phyloP scores from a whole-genome alignment of 2,113 vertebrate genomes.

The Collichthys lucidus region DNA sequence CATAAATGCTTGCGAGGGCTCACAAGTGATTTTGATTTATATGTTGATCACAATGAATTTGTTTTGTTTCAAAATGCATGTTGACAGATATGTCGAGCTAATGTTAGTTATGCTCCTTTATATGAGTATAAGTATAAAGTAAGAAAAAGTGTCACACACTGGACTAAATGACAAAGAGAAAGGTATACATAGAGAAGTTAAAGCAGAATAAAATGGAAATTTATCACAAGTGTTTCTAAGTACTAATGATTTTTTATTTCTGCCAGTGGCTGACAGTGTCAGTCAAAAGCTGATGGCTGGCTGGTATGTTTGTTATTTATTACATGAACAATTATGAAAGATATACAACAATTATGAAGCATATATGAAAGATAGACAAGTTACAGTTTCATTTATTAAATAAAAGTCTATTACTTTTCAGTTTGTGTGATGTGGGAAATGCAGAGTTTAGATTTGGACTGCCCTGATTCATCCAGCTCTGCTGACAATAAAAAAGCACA shows the following conservation, averaged over 20 bases:
- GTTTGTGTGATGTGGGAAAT: background rate
- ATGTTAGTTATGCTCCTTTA: background rate
- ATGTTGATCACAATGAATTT: background rate
- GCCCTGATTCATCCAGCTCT: background rate
- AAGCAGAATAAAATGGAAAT: background rate
- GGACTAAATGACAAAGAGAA: background rate
- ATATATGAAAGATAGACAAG: too few species aligned
- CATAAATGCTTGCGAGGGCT: constrained; percentile 28
- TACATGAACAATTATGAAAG: too few species aligned
- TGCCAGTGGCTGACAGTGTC: too few species aligned
- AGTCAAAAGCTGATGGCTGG: too few species aligned
- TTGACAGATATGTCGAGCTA: background rate
- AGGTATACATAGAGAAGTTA: background rate
- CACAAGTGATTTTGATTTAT: background rate
- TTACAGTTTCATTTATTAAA: too few species aligned
- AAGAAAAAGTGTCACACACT: too few species aligned
- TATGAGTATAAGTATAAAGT: background rate
- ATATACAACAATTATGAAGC: too few species aligned
- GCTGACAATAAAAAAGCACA: constrained; percentile 23
- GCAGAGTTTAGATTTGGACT: background rate
- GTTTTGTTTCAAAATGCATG: background rate
- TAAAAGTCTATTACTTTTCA: background rate
- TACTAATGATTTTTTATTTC: too few species aligned
- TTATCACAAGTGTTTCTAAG: background rate
- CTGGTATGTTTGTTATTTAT: too few species aligned